Percentiles rank a stretch among this genome's conserved stretches.
phyloP scores from a whole-genome alignment of 2,113 vertebrate genomes.

The Vidua chalybeata region DNA sequence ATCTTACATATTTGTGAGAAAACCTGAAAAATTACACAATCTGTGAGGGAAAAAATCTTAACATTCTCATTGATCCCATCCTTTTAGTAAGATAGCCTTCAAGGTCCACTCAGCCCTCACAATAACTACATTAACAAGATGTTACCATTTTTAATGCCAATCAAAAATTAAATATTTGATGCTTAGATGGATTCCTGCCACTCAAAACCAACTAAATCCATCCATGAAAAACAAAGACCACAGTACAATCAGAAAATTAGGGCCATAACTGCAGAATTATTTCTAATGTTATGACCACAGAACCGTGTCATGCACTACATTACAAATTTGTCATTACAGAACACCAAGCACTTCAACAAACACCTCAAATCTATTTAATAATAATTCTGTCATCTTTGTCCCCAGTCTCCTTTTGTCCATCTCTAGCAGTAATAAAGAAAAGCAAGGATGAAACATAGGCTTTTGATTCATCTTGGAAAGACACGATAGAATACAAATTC shows the following conservation, averaged over 20 bases:
- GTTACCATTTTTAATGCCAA: background rate
- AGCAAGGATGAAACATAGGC: background rate
- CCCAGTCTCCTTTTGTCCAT: background rate
- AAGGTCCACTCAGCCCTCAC: background rate
- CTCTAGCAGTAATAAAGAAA: background rate
- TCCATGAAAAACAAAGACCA: background rate
- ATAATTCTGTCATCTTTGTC: background rate
- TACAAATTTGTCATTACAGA: background rate
- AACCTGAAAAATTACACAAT: background rate
- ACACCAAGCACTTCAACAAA: background rate
- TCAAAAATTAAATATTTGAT: background rate
- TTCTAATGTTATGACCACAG: background rate
- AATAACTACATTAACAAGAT: background rate
- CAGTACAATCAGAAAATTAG: background rate
- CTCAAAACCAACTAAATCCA: background rate
- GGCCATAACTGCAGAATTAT: background rate
- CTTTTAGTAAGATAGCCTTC: background rate
- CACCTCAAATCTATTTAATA: background rate
- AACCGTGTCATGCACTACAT: background rate
- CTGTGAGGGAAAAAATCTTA: background rate
- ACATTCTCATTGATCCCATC: background rate
- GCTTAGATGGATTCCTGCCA: background rate
- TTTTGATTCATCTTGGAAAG: background rate
- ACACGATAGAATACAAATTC: background rate
- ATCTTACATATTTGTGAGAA: background rate